A percentile compares a stretch with the other conserved stretches of the same genome.
Conservation (phyloP, 2,888 invertebrate species). For the Phaedon cochleariae region DNA sequence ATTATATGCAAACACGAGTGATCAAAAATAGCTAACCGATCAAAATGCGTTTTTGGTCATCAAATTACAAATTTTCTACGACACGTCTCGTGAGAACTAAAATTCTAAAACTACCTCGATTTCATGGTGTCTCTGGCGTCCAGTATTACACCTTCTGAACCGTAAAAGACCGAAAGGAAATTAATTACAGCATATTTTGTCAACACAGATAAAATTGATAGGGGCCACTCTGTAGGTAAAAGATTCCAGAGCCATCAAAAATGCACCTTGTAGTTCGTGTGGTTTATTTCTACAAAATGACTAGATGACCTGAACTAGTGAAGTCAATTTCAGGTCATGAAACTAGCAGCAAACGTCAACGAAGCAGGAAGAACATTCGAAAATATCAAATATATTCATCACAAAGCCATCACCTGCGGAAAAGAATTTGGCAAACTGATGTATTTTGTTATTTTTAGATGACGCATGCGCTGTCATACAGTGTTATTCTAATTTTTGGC, state of each 20-base stretch:
- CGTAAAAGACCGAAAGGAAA: conserved; percentile 40
- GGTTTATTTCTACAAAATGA: conserved; percentile 44
- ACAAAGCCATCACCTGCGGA: too few relatives aligned
- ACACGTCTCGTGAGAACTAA: neutral
- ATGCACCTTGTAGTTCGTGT: conserved; percentile 28
- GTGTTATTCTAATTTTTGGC: too few relatives aligned
- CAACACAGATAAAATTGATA: conserved; percentile 38
- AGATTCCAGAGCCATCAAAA: conserved; percentile 16
- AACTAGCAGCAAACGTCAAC: conserved; percentile 56
- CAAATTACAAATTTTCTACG: too few relatives aligned
- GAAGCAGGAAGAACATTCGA: too few relatives aligned
- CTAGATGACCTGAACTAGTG: conserved; percentile 54
- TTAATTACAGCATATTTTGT: conserved; percentile 49
- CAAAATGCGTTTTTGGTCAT: too few relatives aligned
- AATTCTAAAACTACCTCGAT: neutral
- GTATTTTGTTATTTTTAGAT: too few relatives aligned
- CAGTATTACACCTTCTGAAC: conserved; percentile 15
- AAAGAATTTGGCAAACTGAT: too few relatives aligned
- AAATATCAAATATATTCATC: too few relatives aligned
- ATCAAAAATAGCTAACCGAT: too few relatives aligned
- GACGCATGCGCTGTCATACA: too few relatives aligned
- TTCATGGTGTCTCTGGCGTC: neutral
- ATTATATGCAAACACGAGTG: too few relatives aligned
- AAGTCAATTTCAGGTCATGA: conserved; percentile 57
- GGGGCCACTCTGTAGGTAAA: conserved; percentile 33